Evolutionary conservation across 2,888 invertebrate genomes (phyloP).

Genomic region (Amaurobius ferox): DNA sequence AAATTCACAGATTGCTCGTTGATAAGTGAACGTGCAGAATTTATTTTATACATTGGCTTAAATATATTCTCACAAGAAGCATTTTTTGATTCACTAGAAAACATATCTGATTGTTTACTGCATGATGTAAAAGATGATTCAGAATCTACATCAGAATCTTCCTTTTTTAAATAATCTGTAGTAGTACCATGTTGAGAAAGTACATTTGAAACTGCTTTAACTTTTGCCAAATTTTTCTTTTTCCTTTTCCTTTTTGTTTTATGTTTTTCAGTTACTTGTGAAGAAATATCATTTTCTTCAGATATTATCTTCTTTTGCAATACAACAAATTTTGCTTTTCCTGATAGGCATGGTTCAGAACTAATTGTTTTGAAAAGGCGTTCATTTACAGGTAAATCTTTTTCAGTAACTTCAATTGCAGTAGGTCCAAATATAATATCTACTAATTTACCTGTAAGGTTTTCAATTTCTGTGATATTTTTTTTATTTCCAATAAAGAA

Average conservation of each 20-base stretch:
- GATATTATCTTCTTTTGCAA: slow-evolving; percentile 12
- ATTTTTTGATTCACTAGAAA: background rate
- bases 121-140: background rate
- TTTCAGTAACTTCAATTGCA: background rate
- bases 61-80: background rate
- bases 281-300: background rate
- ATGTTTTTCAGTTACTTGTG: background rate
- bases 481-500: slow-evolving; percentile 1
- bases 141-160: background rate
- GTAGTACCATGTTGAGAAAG: background rate
- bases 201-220: background rate
- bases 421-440: background rate
- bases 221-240: background rate
- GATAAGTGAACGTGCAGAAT: too few species aligned
- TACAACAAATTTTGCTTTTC: background rate
- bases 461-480: background rate
- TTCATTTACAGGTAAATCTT: background rate
- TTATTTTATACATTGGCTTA: too few species aligned
- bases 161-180: background rate
- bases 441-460: background rate
- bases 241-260: background rate
- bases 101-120: background rate
- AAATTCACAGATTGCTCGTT: too few species aligned
- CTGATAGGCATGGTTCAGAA: background rate
- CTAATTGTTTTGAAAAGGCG: background rate